Percentiles rank a stretch among this genome's conserved stretches.
phyloP scores from a whole-genome alignment of 1,140 invertebrate genomes.

The Brachionus sp. region DNA sequence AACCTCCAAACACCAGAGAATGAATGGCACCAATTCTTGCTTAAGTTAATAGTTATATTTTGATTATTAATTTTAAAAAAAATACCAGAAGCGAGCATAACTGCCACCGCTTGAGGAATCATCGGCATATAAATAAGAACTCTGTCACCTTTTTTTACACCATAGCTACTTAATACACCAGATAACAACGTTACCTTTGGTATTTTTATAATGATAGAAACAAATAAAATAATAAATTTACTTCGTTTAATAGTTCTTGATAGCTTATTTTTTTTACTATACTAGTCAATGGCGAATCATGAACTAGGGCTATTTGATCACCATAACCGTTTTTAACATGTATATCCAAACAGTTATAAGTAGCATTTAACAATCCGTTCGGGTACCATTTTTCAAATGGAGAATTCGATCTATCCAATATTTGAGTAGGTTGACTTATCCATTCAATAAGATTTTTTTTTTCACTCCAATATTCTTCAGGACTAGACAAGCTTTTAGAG shows the following conservation, averaged over 20 bases:
- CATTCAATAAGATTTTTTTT: constrained; percentile 71
- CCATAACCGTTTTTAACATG: constrained; percentile 77
- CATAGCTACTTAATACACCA: constrained; percentile 64
- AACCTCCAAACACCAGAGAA: constrained; percentile 68
- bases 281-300: constrained; percentile 80
- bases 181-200: not conserved
- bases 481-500: constrained; percentile 69
- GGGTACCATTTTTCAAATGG: constrained; percentile 86
- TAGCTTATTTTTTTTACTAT: constrained; percentile 74
- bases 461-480: constrained; percentile 81
- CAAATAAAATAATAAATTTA: constrained; percentile 51
- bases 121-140: constrained; percentile 87
- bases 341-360: constrained; percentile 84
- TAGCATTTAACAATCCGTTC: constrained; percentile 83
- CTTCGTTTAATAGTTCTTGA: constrained; percentile 72
- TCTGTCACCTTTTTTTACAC: constrained; percentile 71
- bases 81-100: constrained; percentile 71
- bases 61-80: not conserved
- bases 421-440: constrained; percentile 73
- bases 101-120: constrained; percentile 77
- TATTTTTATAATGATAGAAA: not conserved
- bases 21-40: constrained; percentile 78
- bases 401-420: constrained; percentile 74
- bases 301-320: constrained; percentile 74
- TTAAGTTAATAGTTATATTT: not conserved